These are phyloP conservation scores for Trichogramma evanescens DNA, from an alignment of 2,888 invertebrate genomes.

Conservation along the genomic window DNA sequence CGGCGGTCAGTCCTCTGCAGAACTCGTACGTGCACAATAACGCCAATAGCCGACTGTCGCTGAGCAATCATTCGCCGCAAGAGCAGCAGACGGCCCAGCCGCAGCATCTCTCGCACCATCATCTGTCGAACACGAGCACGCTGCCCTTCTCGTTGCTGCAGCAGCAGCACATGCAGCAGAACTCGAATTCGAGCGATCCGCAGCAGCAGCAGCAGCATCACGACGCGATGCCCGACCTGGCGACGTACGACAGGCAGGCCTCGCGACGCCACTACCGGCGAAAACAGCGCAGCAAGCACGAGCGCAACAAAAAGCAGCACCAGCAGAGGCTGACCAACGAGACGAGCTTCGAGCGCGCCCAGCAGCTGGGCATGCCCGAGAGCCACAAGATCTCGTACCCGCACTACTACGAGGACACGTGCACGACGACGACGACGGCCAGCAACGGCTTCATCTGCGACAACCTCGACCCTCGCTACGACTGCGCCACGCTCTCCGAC, in stretches of 20 bases:
- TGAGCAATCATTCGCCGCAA: slow-evolving; percentile 23
- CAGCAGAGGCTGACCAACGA: slow-evolving; percentile 28
- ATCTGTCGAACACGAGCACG: slow-evolving; percentile 3
- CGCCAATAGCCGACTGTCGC: slow-evolving; percentile 34
- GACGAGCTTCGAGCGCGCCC: slow-evolving; percentile 37
- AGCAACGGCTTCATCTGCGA: slow-evolving; percentile 13
- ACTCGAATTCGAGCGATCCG: neutral
- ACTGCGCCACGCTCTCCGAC: slow-evolving; percentile 21
- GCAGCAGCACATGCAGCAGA: slow-evolving; percentile 16
- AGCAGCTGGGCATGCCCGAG: slow-evolving; percentile 40
- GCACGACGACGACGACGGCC: slow-evolving; percentile 31
- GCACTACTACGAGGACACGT: slow-evolving; percentile 43
- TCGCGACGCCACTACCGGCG: slow-evolving; percentile 30
- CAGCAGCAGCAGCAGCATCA: neutral
- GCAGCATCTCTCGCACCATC: slow-evolving; percentile 1
- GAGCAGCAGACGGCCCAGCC: slow-evolving; percentile 22
- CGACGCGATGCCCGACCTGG: slow-evolving; percentile 11
- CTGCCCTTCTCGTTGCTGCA: slow-evolving; percentile 30
- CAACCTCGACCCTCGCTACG: neutral
- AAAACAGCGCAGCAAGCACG: slow-evolving; percentile 32
- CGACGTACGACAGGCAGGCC: slow-evolving; percentile 27
- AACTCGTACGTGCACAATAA: slow-evolving; percentile 34
- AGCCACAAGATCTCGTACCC: slow-evolving; percentile 44
- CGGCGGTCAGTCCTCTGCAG: slow-evolving; percentile 42
- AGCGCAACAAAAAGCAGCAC: slow-evolving; percentile 31